Evolutionary conservation across 2,888 invertebrate genomes (phyloP), one percentile per base, ranked within the genome.

Genomic region (Eledona agricola): DNA sequence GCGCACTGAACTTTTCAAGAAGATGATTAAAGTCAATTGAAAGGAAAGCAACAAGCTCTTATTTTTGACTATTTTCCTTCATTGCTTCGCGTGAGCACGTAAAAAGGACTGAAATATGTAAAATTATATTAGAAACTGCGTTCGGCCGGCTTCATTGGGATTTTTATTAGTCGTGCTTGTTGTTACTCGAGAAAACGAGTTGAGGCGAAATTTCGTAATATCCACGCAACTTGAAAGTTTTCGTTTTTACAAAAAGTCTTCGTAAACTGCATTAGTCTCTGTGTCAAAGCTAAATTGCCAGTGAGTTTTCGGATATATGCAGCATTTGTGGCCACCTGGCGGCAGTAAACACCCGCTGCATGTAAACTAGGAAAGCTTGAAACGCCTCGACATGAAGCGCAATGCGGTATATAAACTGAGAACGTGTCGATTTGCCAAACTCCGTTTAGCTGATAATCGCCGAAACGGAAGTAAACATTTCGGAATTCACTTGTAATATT

Each of bases 311-410:
- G 55, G 65, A 66, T 46, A 29, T 51, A 37, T 58, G 53, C 59
- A 59, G 57, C 60, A 58, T 65, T 63, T 65, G 64, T 42, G 60
- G 63, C 63, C 67, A 67, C 64, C 67, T 66, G 65, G 62, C 58
- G 63, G 59, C 58, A 53, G 56, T 64, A 66, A 66, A 65, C 65
- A 66, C 58, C 54, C 54, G 57, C 59, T 59, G 64, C 62, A 65
- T 65, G 64, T 65, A 64, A 62, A 64, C 63, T 62, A 63, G 58
- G 29, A 38, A 32, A 55, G 55, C 19, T 40, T 34, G n/a, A 20
- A 25, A 31, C 20, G 19, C 16, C 16, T 34, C 42, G 55, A 51
- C 50, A 55, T 47, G 51, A 57, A 46, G 56, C 63, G 65, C 64
- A 66, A 57, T 62, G 63, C 60, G 59, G 61, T 53, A 61, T 53